Evolutionary conservation across 2,113 vertebrate species (phyloP), one percentile per base, ranked within the genome.

Genomic region (Progne subis): DNA sequence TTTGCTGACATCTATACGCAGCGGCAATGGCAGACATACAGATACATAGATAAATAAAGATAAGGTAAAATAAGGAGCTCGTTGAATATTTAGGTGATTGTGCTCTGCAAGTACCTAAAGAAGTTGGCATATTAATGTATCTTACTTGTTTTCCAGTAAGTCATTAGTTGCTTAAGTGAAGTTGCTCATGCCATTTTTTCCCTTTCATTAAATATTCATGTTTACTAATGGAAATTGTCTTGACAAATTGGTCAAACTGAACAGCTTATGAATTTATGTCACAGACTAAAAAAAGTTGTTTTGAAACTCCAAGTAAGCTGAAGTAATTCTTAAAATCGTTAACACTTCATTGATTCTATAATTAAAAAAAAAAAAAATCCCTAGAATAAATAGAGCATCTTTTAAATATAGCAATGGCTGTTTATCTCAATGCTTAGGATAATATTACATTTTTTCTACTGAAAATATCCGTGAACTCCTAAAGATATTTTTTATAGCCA

Each of bases 181-280:
- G 95, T 96, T 93, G 94, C 88, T 97, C 91, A 47, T 97, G 92
- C 89, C 95, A 96, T 88, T 97, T 98, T n/a, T 98, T 97, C 86
- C 84, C 76, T 96, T 95, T 92, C 97, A 98, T 98, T 98, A 98
- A 98, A 98, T 98, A 98, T 98, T 98, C 93, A 98, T 98, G 94
- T 97, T 97, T 98, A 93, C 97, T 98, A 98, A 98, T 98, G 98
- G 97, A 98, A 97, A 98, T 96, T 98, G 89, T 97, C 95, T 94
- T 98, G 96, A 97, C 94, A 98, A 97, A 97, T 97, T 97, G 97
- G 96, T 85, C 97, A 97, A 97, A 98, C 95, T 78, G 95, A 98
- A 91, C 77, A 97, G 96, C 90, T 95, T 97, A 97, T 61, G 96
- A 96, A 98, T 98, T 96, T 96, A 96, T 92, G 95, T 77, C 79